phyloP scores from a whole-genome alignment of 1,140 invertebrate genomes.

The Pantala flavescens region DNA sequence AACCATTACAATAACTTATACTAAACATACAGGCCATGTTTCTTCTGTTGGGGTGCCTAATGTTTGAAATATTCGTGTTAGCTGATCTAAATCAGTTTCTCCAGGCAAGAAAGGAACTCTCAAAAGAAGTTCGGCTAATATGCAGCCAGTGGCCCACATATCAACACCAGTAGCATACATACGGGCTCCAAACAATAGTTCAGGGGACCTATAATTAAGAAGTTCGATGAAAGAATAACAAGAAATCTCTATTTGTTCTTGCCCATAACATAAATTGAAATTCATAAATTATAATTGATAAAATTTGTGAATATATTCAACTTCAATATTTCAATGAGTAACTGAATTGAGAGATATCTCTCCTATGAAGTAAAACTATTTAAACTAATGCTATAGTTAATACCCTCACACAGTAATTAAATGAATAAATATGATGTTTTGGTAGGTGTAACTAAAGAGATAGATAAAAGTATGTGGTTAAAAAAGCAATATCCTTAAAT shows the following conservation, averaged over 20 bases:
- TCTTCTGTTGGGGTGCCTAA: constrained; percentile 86
- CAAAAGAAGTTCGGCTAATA: constrained; percentile 88
- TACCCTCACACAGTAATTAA: too few species aligned
- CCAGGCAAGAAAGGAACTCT: constrained; percentile 90
- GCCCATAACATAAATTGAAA: neutral
- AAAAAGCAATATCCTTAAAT: too few species aligned
- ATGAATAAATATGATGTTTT: too few species aligned
- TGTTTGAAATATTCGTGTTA: constrained; percentile 88
- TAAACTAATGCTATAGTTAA: too few species aligned
- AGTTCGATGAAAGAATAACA: constrained; percentile 8
- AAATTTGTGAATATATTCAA: too few species aligned
- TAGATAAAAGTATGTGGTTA: too few species aligned
- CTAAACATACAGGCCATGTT: constrained; percentile 64
- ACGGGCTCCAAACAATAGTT: constrained; percentile 88
- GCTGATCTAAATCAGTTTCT: constrained; percentile 92
- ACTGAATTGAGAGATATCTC: too few species aligned
- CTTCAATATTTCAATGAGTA: too few species aligned
- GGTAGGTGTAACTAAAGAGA: too few species aligned
- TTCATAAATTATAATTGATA: too few species aligned
- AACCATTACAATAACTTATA: too few species aligned
- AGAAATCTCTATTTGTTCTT: neutral
- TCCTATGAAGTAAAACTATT: too few species aligned
- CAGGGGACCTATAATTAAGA: constrained; percentile 61
- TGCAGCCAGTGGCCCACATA: constrained; percentile 98
- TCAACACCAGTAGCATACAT: constrained; percentile 95